Conservation (phyloP, 2,888 invertebrate species). For the Tribolium freemani region DNA sequence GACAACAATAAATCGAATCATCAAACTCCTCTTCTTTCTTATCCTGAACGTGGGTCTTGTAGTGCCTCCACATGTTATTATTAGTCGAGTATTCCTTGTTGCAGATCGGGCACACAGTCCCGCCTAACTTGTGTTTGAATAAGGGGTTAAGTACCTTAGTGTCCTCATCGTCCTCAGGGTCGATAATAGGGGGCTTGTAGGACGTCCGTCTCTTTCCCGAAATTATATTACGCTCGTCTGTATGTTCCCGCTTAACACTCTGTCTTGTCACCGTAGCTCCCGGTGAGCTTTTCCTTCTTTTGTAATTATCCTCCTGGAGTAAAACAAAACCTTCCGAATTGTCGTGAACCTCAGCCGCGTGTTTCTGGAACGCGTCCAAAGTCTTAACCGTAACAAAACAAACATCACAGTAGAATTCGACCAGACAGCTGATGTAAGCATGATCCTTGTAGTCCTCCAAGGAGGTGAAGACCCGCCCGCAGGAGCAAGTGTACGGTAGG, state of each 20-base stretch:
- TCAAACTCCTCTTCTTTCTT: slow-evolving; percentile 69
- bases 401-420: slow-evolving; percentile 65
- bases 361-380: slow-evolving; percentile 61
- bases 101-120: slow-evolving; percentile 69
- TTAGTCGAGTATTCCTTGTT: slow-evolving; percentile 72
- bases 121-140: slow-evolving; percentile 25
- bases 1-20: slow-evolving; percentile 73
- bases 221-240: slow-evolving; percentile 47
- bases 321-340: slow-evolving; percentile 60
- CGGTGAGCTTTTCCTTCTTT: slow-evolving; percentile 42
- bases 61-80: slow-evolving; percentile 73
- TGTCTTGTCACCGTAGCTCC: slow-evolving; percentile 27
- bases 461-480: slow-evolving; percentile 57
- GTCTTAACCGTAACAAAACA: slow-evolving; percentile 61
- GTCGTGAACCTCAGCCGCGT: slow-evolving; percentile 61
- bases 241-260: slow-evolving; percentile 43
- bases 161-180: slow-evolving; percentile 57
- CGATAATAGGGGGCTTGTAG: slow-evolving; percentile 43
- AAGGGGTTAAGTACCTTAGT: slow-evolving; percentile 38
- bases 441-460: slow-evolving; percentile 64
- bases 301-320: slow-evolving; percentile 59
- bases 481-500: slow-evolving; percentile 58
- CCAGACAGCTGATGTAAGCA: slow-evolving; percentile 61
- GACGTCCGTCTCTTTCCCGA: slow-evolving; percentile 48
- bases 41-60: slow-evolving; percentile 67